A percentile compares a stretch with the other conserved stretches of the same genome.
Evolutionary conservation across 2,888 invertebrate genomes (phyloP).

Genomic region (Nebria salina): DNA sequence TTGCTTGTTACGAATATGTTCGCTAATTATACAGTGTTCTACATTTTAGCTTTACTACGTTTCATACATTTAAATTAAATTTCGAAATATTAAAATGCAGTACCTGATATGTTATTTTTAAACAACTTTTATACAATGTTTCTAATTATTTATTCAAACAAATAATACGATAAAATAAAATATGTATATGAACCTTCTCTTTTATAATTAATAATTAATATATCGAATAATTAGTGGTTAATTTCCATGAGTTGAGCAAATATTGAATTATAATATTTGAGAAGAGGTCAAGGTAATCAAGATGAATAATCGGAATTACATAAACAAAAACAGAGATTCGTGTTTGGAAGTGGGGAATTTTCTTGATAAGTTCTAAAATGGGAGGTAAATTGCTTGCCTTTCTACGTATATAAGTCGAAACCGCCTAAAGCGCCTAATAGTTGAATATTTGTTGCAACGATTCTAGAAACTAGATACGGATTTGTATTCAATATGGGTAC

Average conservation of each 20-base stretch:
- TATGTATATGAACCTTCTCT: not conserved
- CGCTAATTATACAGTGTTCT: no score
- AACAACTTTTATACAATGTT: not conserved
- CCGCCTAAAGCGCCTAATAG: not conserved
- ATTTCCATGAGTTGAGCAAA: not conserved
- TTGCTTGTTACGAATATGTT: no score
- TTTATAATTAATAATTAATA: not conserved
- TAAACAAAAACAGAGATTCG: conserved; percentile 2
- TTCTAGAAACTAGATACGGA: not conserved
- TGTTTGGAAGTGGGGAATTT: conserved; percentile 9
- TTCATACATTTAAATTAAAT: not conserved
- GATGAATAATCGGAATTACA: not conserved
- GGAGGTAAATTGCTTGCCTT: not conserved
- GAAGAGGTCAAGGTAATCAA: conserved; percentile 25
- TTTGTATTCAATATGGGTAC: not conserved
- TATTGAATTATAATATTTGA: not conserved
- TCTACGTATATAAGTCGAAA: not conserved
- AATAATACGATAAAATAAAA: not conserved
- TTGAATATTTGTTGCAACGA: not conserved
- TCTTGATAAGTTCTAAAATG: not conserved
- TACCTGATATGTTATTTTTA: not conserved
- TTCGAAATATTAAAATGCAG: not conserved
- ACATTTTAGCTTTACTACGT: not conserved
- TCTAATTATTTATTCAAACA: not conserved
- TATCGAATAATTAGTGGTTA: not conserved